Conservation (phyloP, 2,797 vertebrate species). For the Erethizon dorsatum region DNA sequence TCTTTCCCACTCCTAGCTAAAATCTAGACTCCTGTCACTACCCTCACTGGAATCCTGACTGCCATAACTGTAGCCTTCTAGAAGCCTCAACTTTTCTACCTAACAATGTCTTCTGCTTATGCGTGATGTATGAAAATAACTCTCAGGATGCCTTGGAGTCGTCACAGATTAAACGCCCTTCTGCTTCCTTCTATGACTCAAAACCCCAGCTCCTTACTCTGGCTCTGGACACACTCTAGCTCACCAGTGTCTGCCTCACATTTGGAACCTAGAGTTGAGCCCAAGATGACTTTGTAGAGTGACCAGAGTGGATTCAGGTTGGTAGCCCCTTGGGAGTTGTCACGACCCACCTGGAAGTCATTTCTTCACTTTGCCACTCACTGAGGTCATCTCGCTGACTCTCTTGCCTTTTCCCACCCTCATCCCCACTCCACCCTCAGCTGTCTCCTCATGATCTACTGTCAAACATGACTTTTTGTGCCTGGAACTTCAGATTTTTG, state of each 20-base stretch:
- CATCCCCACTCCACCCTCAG: neutral
- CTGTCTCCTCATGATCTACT: neutral
- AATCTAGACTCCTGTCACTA: neutral
- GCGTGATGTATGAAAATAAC: neutral
- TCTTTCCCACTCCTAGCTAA: neutral
- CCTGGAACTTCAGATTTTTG: neutral
- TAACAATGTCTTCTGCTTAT: neutral
- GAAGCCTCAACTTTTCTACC: neutral
- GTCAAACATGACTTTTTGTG: constrained; percentile 42
- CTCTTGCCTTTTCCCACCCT: neutral
- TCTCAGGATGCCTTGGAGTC: neutral
- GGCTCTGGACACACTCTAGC: neutral
- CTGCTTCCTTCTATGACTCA: neutral
- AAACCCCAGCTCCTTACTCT: neutral
- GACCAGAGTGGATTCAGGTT: neutral
- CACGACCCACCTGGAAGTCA: neutral
- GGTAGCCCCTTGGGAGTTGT: neutral
- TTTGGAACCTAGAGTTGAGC: neutral
- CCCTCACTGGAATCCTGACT: neutral
- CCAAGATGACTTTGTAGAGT: neutral
- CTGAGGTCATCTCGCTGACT: neutral
- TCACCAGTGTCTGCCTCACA: neutral
- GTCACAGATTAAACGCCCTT: constrained; percentile 1
- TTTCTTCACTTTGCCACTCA: neutral
- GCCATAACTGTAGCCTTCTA: neutral